Evolutionary conservation across 2,113 vertebrate genomes (phyloP).

Genomic region (Corythaixoides concolor): DNA sequence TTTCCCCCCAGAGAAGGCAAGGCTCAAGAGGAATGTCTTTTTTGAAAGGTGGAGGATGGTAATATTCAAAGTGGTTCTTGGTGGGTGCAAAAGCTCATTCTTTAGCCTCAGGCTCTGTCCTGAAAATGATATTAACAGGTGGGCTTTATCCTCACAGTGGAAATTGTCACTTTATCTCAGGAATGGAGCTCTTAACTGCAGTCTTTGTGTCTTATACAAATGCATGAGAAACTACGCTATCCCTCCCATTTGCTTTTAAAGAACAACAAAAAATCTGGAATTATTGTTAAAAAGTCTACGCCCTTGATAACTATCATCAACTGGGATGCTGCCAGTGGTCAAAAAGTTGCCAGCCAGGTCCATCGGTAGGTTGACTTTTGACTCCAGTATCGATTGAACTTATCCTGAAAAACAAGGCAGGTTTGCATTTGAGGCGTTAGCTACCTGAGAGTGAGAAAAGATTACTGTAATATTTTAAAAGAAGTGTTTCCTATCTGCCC

Average conservation of each 20-base stretch:
- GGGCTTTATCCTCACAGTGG: background rate
- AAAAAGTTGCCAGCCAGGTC: background rate
- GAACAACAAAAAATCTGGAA: accelerated
- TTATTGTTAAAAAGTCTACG: background rate
- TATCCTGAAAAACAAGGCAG: background rate
- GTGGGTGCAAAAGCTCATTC: background rate
- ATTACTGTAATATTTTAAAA: background rate
- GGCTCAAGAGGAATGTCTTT: background rate
- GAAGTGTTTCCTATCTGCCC: background rate
- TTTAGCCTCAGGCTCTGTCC: background rate
- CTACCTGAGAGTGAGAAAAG: background rate
- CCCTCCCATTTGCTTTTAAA: background rate
- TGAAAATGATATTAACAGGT: background rate
- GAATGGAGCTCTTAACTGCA: background rate
- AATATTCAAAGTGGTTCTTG: background rate
- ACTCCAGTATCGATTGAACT: background rate
- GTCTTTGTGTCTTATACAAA: background rate
- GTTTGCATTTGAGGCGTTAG: background rate
- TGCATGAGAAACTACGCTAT: background rate
- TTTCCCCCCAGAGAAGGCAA: background rate
- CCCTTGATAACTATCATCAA: background rate
- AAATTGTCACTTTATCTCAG: background rate
- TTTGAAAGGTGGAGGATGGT: background rate
- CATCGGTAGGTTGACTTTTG: background rate
- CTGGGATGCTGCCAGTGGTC: background rate